Evolutionary conservation across 2,888 invertebrate species (phyloP), one percentile per base, ranked within the genome.

Genomic region (Mycalesis mineus): DNA sequence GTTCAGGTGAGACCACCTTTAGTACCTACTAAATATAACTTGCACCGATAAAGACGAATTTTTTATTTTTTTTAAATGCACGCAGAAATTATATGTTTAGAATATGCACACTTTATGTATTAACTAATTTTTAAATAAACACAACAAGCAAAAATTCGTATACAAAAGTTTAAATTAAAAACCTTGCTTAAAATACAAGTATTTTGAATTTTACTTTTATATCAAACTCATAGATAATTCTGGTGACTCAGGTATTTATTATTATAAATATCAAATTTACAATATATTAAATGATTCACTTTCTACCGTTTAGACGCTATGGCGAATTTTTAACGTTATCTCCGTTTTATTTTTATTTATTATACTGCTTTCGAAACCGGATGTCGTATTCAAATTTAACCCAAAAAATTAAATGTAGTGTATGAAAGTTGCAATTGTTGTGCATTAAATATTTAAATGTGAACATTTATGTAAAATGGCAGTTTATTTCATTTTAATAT

Each of bases 1-100:
- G 58, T 97, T 97, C 89, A 94, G 95, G 98, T 98, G 91, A 92
- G 56, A 49, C 44, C 15, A 22, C 5, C 22, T 22, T 4, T 22
- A 22, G 5, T 22, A 22, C n/a, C n/a, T n/a, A n/a, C n/a, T n/a
- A n/a, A n/a, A n/a, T n/a, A n/a, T n/a, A n/a, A n/a, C n/a, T n/a
- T n/a, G n/a, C n/a, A n/a, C n/a, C n/a, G n/a, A n/a, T n/a, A n/a
- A n/a, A n/a, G n/a, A n/a, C n/a, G n/a, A n/a, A n/a, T n/a, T n/a
- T n/a, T n/a, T n/a, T n/a, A n/a, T n/a, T n/a, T n/a, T n/a, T n/a
- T n/a, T n/a, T n/a, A n/a, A n/a, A n/a, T n/a, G n/a, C n/a, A n/a
- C n/a, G n/a, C n/a, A n/a, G n/a, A n/a, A n/a, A n/a, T n/a, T n/a
- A n/a, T n/a, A n/a, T n/a, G n/a, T n/a, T n/a, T n/a, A n/a, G n/a